Evolutionary conservation across 2,888 invertebrate genomes (phyloP), one percentile per base, ranked within the genome.

Genomic region (Drosophila meridiana): DNA sequence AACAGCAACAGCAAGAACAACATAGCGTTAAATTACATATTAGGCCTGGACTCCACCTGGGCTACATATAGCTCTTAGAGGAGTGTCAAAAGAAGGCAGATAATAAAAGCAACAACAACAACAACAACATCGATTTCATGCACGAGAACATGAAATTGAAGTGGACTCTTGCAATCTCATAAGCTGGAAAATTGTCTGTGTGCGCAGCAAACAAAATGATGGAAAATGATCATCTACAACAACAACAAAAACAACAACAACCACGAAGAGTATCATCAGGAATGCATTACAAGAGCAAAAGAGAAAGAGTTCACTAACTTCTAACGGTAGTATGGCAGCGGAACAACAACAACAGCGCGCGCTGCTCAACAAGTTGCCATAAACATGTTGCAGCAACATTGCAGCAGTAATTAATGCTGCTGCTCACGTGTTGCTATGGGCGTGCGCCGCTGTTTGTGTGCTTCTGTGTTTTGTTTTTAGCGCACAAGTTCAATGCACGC

Each of bases 301-400:
- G 53, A 53, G 69, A 43, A 28, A 28, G 55, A 76, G 82, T 85
- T 83, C 82, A 82, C 61, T 80, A 67, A 77, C 85, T 73, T 86
- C 81, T 87, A 87, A 87, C 90, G 87, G 87, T 82, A 78, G 6
- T 28, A 28, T 3, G 47, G 47, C 53, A 69, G 50, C 47, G 58
- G 60, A 43, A 60, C 38, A 36, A 20, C 20, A 20, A 20, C 20
- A 20, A 45, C 48, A 47, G 60, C 50, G 26, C 43, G 9, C 48
- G 55, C 63, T 52, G 60, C 43, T 67, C 73, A 82, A 76, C 82
- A 84, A 87, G 89, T 86, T 88, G 87, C 83, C 73, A 69, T 89
- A 80, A 81, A 75, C 82, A 84, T 89, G 85, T 87, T 87, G 88
- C 87, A 48, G 84, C 84, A 89, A 87, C 84, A 85, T 84, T 83